Evolutionary conservation across 2,888 invertebrate genomes (phyloP).

Genomic region (Gandaritis pyraliata): DNA sequence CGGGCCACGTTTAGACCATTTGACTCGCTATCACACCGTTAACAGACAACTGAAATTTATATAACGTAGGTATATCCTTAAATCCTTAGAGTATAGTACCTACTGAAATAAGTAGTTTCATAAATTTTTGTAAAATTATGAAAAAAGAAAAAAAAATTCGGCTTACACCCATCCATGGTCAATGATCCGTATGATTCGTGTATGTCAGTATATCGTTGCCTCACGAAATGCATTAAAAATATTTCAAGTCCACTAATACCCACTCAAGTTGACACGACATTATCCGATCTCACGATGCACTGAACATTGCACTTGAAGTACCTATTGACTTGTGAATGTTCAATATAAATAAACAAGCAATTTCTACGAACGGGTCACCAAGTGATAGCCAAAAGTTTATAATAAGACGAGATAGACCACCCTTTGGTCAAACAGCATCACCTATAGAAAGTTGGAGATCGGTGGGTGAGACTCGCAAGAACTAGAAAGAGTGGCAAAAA

Average conservation of each 20-base stretch:
- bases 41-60: conserved; percentile 26
- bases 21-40: conserved; percentile 9
- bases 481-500: too few relatives aligned
- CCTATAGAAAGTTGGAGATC: too few relatives aligned
- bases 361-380: too few relatives aligned
- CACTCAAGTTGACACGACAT: conserved; percentile 17
- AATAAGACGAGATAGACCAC: too few relatives aligned
- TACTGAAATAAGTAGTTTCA: too few relatives aligned
- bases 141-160: neutral
- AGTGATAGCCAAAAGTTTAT: too few relatives aligned
- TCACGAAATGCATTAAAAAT: conserved; percentile 34
- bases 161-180: neutral
- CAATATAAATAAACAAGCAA: too few relatives aligned
- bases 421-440: too few relatives aligned
- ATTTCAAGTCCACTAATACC: conserved; percentile 20
- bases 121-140: too few relatives aligned
- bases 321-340: conserved; percentile 3
- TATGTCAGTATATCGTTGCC: conserved; percentile 10
- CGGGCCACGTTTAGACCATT: conserved; percentile 1
- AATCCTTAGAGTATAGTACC: too few relatives aligned
- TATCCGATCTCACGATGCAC: conserved; percentile 27
- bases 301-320: conserved; percentile 13
- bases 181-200: conserved; percentile 15
- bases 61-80: conserved; percentile 3
- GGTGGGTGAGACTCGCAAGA: too few relatives aligned